phyloP scores from a whole-genome alignment of 2,888 invertebrate genomes.

The Muschampia plurimacula region DNA sequence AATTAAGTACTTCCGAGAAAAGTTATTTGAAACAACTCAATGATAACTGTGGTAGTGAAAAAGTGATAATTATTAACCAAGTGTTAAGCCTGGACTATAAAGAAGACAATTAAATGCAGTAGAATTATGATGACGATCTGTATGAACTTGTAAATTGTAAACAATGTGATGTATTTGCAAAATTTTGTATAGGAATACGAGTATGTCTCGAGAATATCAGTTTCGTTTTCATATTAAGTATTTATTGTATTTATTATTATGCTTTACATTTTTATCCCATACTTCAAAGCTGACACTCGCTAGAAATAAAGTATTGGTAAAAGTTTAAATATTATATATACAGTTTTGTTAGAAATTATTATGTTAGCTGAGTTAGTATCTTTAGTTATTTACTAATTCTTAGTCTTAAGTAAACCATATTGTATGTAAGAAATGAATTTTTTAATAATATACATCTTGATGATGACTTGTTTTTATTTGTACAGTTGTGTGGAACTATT shows the following conservation, averaged over 20 bases:
- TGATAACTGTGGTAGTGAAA: slow-evolving; percentile 72
- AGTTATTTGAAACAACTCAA: slow-evolving; percentile 88
- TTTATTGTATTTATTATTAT: slow-evolving; percentile 81
- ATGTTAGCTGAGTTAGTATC: slow-evolving; percentile 78
- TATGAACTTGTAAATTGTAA: slow-evolving; percentile 73
- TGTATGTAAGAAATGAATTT: slow-evolving; percentile 83
- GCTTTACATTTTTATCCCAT: slow-evolving; percentile 61
- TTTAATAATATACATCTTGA: slow-evolving; percentile 67
- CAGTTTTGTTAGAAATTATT: slow-evolving; percentile 72
- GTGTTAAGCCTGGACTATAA: slow-evolving; percentile 32
- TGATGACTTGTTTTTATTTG: slow-evolving; percentile 19
- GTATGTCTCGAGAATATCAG: slow-evolving; percentile 60
- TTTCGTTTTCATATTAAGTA: slow-evolving; percentile 69
- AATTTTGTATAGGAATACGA: slow-evolving; percentile 62
- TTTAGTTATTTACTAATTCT: slow-evolving; percentile 71
- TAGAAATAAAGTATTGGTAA: slow-evolving; percentile 62
- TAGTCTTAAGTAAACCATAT: slow-evolving; percentile 78
- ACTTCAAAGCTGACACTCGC: slow-evolving; percentile 68
- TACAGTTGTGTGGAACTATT: too few relatives aligned
- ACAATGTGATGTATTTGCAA: slow-evolving; percentile 76
- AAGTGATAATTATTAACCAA: slow-evolving; percentile 25
- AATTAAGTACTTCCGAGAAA: slow-evolving; percentile 95
- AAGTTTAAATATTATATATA: slow-evolving; percentile 64
- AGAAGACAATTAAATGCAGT: slow-evolving; percentile 44
- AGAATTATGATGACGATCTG: slow-evolving; percentile 56